Evolutionary conservation across 2,113 vertebrate genomes (phyloP).

Genomic region (Columba livia): DNA sequence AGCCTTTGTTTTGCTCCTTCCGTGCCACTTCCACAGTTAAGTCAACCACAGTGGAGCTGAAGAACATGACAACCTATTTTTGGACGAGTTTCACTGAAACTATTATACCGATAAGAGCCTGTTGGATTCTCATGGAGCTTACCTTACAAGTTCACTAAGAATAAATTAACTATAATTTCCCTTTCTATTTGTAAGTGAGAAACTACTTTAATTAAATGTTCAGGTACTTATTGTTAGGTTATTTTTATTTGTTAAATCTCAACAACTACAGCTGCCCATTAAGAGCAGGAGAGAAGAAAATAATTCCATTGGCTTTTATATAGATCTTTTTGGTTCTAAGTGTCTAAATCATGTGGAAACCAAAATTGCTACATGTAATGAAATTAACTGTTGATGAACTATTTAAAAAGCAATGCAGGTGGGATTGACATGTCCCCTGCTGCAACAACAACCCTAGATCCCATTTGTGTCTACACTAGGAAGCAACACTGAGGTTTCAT

Average conservation of each 20-base stretch:
- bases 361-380: background rate
- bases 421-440: background rate
- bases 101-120: background rate
- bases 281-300: background rate
- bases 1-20: background rate
- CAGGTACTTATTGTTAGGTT: background rate
- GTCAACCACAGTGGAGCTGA: background rate
- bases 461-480: background rate
- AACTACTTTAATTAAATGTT: background rate
- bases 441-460: background rate
- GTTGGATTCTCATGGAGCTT: background rate
- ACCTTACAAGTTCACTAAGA: background rate
- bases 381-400: background rate
- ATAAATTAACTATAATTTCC: background rate
- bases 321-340: background rate
- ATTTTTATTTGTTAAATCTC: background rate
- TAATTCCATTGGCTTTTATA: background rate
- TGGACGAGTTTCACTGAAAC: background rate
- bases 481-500: background rate
- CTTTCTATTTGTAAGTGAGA: background rate
- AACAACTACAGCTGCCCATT: background rate
- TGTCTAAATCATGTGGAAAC: background rate
- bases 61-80: rapidly evolving
- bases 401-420: background rate
- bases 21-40: background rate